These are phyloP conservation scores for Agrilus cyanescens DNA, from an alignment of 2,888 invertebrate species.

Conservation along the genomic window DNA sequence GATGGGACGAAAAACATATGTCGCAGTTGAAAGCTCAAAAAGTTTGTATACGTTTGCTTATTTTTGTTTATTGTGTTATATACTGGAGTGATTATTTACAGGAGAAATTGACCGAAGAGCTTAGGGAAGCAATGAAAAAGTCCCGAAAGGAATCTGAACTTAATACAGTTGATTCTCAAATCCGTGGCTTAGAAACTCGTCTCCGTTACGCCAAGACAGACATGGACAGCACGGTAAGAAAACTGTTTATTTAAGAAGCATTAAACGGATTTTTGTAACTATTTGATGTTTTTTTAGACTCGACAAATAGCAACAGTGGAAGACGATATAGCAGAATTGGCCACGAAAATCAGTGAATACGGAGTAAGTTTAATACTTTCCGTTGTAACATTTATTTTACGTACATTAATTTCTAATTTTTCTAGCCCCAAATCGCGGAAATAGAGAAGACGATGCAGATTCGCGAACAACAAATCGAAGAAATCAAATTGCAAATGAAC, in stretches of 20 bases:
- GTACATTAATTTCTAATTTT: constrained; percentile 13
- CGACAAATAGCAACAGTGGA: constrained; percentile 63
- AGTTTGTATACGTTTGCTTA: too few species aligned
- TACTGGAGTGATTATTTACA: too few species aligned
- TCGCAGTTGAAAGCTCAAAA: constrained; percentile 84
- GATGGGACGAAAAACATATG: constrained; percentile 99
- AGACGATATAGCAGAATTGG: constrained; percentile 50
- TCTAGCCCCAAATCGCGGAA: constrained; percentile 53
- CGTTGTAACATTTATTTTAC: background rate
- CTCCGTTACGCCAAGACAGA: constrained; percentile 88
- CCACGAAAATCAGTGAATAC: constrained; percentile 55
- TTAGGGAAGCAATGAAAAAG: constrained; percentile 89
- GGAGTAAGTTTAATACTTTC: constrained; percentile 41
- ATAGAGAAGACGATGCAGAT: constrained; percentile 57
- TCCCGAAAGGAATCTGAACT: constrained; percentile 96
- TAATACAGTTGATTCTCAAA: constrained; percentile 93
- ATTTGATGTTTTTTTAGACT: constrained; percentile 35
- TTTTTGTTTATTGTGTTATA: too few species aligned
- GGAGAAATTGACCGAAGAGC: constrained; percentile 85
- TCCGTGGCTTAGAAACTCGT: constrained; percentile 85
- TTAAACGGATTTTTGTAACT: too few species aligned
- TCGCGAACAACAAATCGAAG: constrained; percentile 76
- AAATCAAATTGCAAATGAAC: constrained; percentile 91
- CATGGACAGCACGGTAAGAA: constrained; percentile 70
- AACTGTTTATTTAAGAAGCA: background rate